Evolutionary conservation across 2,113 vertebrate genomes (phyloP).

Genomic region (Thunnus maccoyii): DNA sequence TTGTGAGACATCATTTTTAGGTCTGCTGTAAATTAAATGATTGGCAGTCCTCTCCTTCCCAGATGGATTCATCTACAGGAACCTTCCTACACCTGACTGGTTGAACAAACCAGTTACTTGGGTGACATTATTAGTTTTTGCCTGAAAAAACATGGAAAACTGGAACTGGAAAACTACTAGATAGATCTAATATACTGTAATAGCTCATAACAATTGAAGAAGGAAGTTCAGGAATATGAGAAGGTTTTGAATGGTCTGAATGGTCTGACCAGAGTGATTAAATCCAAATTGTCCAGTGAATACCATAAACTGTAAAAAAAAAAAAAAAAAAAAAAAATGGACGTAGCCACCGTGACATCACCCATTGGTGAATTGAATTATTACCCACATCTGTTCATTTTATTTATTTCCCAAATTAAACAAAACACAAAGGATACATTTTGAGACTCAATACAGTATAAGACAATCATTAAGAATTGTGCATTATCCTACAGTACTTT

Average conservation of each 20-base stretch:
- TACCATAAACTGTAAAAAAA: neutral
- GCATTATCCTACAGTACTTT: neutral
- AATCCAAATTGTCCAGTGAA: neutral
- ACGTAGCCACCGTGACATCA: too few relatives aligned
- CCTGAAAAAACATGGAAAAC: neutral
- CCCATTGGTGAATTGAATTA: neutral
- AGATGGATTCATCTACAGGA: neutral
- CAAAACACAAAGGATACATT: neutral
- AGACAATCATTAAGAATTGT: constrained; percentile 3
- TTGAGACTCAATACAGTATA: neutral
- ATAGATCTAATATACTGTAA: neutral
- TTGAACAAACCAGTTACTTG: neutral
- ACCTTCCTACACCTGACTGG: neutral
- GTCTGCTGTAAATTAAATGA: neutral
- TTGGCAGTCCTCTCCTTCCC: neutral
- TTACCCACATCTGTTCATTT: constrained; percentile 28
- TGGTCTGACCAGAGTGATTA: neutral
- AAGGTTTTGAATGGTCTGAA: neutral
- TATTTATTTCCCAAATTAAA: constrained; percentile 1
- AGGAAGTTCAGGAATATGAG: too few relatives aligned
- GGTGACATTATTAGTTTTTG: neutral
- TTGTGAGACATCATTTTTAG: neutral
- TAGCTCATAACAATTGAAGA: neutral
- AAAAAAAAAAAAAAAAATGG: too few relatives aligned
- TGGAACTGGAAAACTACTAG: neutral